Conservation (phyloP, 2,113 vertebrate species). For the Esox niger region DNA sequence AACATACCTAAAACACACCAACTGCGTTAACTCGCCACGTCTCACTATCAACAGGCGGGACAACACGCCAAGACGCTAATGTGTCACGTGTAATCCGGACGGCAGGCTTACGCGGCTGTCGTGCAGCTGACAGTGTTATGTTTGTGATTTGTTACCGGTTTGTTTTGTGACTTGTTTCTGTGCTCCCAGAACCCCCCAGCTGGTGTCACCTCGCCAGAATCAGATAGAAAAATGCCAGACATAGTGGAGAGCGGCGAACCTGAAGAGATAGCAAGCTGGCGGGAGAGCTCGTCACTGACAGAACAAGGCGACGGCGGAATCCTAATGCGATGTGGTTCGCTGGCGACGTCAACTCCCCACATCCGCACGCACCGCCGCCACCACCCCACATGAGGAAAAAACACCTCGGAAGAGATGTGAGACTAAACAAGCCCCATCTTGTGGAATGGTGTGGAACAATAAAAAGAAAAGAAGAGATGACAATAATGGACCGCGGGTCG, state of each 20-base stretch:
- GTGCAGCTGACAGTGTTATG: slow-evolving; percentile 16
- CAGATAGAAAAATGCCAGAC: slow-evolving; percentile 32
- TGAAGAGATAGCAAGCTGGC: slow-evolving; percentile 22
- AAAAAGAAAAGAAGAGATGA: background rate
- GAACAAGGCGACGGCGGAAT: slow-evolving; percentile 3
- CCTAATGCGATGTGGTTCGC: slow-evolving; percentile 10
- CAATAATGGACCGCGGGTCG: background rate
- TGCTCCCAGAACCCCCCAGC: background rate
- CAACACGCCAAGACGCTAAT: slow-evolving; percentile 22
- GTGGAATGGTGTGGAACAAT: background rate
- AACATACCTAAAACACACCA: background rate
- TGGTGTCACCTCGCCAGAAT: slow-evolving; percentile 32
- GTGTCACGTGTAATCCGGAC: slow-evolving; percentile 40
- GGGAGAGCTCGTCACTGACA: slow-evolving; percentile 3
- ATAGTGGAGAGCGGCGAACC: slow-evolving; percentile 17
- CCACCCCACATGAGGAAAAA: background rate
- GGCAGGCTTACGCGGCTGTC: slow-evolving; percentile 31
- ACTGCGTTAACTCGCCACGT: background rate
- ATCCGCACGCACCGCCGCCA: too few species aligned
- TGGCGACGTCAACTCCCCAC: background rate
- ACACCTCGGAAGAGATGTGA: background rate
- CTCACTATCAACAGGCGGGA: slow-evolving; percentile 12
- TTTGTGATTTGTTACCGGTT: slow-evolving; percentile 22
- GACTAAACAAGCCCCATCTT: background rate
- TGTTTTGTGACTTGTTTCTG: slow-evolving; percentile 13